phyloP scores from a whole-genome alignment of 2,888 invertebrate genomes.

The Metallyticus violacea region DNA sequence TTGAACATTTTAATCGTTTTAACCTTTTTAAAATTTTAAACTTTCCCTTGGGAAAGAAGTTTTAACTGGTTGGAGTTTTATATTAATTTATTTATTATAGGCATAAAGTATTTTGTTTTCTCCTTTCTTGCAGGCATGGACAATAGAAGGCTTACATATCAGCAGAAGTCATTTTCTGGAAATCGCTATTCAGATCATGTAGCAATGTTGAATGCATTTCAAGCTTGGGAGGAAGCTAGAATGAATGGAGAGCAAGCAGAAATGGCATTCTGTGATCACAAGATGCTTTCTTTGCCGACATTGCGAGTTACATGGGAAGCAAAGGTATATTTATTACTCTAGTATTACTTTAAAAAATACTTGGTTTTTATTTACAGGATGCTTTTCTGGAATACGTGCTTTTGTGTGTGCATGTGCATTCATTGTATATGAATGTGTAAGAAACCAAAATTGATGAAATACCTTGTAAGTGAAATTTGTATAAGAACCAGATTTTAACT shows the following conservation, averaged over 20 bases:
- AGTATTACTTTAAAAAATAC: not conserved
- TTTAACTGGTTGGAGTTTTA: too few relatives aligned
- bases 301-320: slow-evolving; percentile 91
- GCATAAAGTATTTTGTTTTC: not conserved
- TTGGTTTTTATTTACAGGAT: too few relatives aligned
- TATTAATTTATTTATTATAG: not conserved
- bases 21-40: too few relatives aligned
- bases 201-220: slow-evolving; percentile 89
- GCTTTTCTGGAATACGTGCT: too few relatives aligned
- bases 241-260: slow-evolving; percentile 62
- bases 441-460: too few relatives aligned
- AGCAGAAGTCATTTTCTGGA: slow-evolving; percentile 85
- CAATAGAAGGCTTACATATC: slow-evolving; percentile 69
- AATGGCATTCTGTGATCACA: slow-evolving; percentile 83
- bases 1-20: too few relatives aligned
- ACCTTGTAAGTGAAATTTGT: too few relatives aligned
- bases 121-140: slow-evolving; percentile 40
- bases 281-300: slow-evolving; percentile 84
- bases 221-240: slow-evolving; percentile 58
- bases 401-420: too few relatives aligned
- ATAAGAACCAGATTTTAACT: too few relatives aligned
- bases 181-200: slow-evolving; percentile 90
- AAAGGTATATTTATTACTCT: slow-evolving; percentile 51
- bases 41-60: too few relatives aligned
- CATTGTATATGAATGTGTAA: too few relatives aligned